Conservation (phyloP, 2,888 invertebrate species). For the Drosophila paucipuncta region DNA sequence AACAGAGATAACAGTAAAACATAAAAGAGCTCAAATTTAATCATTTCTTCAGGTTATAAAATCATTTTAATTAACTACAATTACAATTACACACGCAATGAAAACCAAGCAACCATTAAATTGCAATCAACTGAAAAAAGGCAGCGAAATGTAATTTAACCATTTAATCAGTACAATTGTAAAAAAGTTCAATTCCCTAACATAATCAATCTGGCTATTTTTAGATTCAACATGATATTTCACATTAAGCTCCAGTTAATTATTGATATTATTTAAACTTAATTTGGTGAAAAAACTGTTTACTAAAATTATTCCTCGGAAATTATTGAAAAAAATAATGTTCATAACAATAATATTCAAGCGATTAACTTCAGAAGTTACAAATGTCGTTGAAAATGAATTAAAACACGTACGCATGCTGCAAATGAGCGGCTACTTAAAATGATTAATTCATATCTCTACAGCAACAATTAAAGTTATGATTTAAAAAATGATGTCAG, state of each 20-base stretch:
- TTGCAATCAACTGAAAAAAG: not conserved
- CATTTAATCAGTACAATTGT: not conserved
- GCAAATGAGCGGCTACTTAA: conserved; percentile 40
- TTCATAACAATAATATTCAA: conserved; percentile 6
- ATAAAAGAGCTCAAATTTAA: not conserved
- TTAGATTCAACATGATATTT: not conserved
- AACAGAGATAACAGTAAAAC: not conserved
- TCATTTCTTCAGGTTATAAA: not conserved
- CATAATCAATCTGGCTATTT: no score
- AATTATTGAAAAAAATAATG: not conserved
- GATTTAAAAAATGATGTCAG: conserved; percentile 34
- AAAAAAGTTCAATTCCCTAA: no score
- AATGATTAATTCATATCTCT: conserved; percentile 30
- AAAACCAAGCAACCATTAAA: not conserved
- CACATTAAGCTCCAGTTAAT: not conserved
- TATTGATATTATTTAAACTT: not conserved
- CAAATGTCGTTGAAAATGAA: not conserved
- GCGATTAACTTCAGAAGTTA: not conserved
- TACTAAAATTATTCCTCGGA: not conserved
- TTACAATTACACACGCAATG: not conserved
- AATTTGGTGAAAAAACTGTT: not conserved
- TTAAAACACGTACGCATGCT: not conserved
- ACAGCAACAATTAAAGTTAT: conserved; percentile 42
- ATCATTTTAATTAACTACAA: conserved; percentile 4
- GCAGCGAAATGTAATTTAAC: not conserved